Evolutionary conservation across 2,797 vertebrate species (phyloP).

Genomic region (Lepilemur ruficaudatus): DNA sequence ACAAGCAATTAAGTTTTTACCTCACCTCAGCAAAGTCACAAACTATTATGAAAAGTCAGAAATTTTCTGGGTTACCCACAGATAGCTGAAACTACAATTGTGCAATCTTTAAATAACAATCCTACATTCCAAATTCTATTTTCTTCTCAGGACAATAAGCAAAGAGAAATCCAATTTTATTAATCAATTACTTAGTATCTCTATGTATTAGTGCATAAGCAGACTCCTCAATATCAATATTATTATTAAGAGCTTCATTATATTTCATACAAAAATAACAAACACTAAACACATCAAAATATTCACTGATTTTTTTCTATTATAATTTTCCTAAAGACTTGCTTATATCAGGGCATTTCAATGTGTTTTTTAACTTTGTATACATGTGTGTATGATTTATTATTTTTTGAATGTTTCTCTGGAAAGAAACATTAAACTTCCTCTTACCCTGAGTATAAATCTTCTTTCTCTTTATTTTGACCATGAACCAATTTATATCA

Average conservation of each 20-base stretch:
- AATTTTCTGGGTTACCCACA: background rate
- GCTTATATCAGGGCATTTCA: background rate
- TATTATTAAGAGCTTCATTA: constrained; percentile 39
- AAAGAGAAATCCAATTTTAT: background rate
- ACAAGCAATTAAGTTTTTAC: constrained; percentile 19
- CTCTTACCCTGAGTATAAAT: background rate
- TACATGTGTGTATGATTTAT: background rate
- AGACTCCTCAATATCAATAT: constrained; percentile 50
- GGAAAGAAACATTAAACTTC: background rate
- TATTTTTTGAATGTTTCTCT: background rate
- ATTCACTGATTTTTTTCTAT: background rate
- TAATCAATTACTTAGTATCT: constrained; percentile 49
- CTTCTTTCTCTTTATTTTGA: background rate
- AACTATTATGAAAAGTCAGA: background rate
- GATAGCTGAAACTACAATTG: background rate
- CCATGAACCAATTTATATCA: background rate
- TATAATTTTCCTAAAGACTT: background rate
- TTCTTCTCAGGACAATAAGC: background rate
- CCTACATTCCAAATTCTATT: background rate
- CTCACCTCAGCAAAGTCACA: background rate
- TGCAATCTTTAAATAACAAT: background rate
- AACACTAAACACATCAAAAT: background rate
- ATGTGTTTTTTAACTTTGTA: background rate
- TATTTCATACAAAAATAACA: background rate
- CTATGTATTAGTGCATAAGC: constrained; percentile 31